A percentile compares a stretch with the other conserved stretches of the same genome.
Evolutionary conservation across 2,113 vertebrate genomes (phyloP).

Genomic region (Salvelinus alpinus): DNA sequence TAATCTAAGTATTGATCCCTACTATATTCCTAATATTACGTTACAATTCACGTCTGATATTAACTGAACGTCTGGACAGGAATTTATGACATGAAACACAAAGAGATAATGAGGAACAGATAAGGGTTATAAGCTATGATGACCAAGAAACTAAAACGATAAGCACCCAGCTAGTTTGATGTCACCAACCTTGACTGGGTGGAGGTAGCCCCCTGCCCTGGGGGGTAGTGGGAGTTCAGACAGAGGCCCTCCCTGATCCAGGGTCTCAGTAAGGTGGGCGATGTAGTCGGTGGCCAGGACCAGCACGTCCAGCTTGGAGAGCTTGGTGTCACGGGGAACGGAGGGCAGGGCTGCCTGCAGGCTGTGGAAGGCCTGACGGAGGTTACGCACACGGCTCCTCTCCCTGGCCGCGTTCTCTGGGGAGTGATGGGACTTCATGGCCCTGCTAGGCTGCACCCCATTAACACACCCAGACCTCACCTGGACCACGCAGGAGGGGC

Average conservation of each 20-base stretch:
- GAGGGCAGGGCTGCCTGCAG: conserved; percentile 83
- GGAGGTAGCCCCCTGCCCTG: conserved; percentile 74
- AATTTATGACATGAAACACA: background rate
- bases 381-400: conserved; percentile 76
- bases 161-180: background rate
- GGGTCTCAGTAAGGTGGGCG: conserved; percentile 78
- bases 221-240: conserved; percentile 48
- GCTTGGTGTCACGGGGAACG: conserved; percentile 83
- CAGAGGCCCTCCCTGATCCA: conserved; percentile 66
- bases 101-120: background rate
- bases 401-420: conserved; percentile 80
- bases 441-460: conserved; percentile 11
- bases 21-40: background rate
- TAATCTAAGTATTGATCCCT: background rate
- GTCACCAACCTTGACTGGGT: conserved; percentile 80
- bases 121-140: background rate
- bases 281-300: conserved; percentile 87
- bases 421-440: conserved; percentile 57
- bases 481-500: conserved; percentile 26
- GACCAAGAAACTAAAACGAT: background rate
- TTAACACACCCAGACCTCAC: conserved; percentile 26
- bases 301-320: conserved; percentile 85
- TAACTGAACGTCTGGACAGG: background rate
- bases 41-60: background rate
- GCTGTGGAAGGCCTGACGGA: conserved; percentile 83